These are phyloP conservation scores for Etheostoma perlongum DNA, from an alignment of 2,797 vertebrate genomes.

Conservation along the genomic window DNA sequence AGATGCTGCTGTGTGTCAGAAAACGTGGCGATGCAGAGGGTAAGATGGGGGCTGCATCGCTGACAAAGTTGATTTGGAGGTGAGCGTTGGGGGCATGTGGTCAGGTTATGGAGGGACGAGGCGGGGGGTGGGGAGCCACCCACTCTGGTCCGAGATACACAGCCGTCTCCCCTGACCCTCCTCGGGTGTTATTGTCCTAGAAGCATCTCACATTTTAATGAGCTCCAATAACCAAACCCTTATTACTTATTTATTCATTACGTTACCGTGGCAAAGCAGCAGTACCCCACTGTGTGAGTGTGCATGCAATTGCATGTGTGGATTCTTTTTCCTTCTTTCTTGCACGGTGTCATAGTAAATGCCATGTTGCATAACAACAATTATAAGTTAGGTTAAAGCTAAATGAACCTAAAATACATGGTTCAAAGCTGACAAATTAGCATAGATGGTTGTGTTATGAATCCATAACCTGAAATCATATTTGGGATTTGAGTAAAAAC, in stretches of 20 bases:
- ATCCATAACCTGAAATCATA: slow-evolving; percentile 74
- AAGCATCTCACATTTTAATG: slow-evolving; percentile 85
- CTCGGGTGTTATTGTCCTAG: slow-evolving; percentile 77
- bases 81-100: slow-evolving; percentile 67
- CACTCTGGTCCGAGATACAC: slow-evolving; percentile 55
- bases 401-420: slow-evolving; percentile 50
- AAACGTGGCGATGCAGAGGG: slow-evolving; percentile 39
- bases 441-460: slow-evolving; percentile 32
- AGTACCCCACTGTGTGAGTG: slow-evolving; percentile 66
- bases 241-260: slow-evolving; percentile 86
- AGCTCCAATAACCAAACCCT: slow-evolving; percentile 82
- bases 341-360: slow-evolving; percentile 48
- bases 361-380: slow-evolving; percentile 43
- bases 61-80: slow-evolving; percentile 77
- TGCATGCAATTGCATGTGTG: slow-evolving; percentile 69
- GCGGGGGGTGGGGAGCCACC: slow-evolving; percentile 40
- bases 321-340: slow-evolving; percentile 26
- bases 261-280: slow-evolving; percentile 67
- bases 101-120: slow-evolving; percentile 65
- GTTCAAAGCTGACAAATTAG: slow-evolving; percentile 50
- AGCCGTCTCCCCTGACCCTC: slow-evolving; percentile 72
- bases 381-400: slow-evolving; percentile 50
- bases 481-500: slow-evolving; percentile 69
- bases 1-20: slow-evolving; percentile 43
- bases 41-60: slow-evolving; percentile 48